Evolutionary conservation across 2,888 invertebrate genomes (phyloP), one percentile per base, ranked within the genome.

Genomic region (Plemyria rubiginata): DNA sequence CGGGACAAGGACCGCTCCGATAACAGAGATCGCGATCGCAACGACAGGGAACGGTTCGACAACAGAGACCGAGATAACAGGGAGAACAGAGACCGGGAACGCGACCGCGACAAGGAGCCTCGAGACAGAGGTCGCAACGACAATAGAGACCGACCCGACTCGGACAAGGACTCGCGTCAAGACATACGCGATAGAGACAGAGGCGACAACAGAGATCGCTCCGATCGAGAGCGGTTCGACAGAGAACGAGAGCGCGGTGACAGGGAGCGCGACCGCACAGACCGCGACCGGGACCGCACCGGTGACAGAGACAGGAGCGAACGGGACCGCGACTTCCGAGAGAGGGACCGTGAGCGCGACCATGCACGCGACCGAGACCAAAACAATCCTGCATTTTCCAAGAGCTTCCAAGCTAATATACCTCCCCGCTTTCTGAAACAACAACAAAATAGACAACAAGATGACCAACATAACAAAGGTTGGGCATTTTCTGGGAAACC

Each of bases 391-490:
- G 94, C 93, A 32, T 96, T 96, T 81, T 95, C 96, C 7, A 94
- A 96, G 75, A 95, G 95, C 70, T 97, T 96, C 87, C 96, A 97
- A 85, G 95, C 94, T 54, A 96, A 97, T 87, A 94, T 98, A 78
- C 98, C 98, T 57, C 98, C 98, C 13, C 94, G 98, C 62, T 97
- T 97, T 86, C 95, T 96, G 76, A 96, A 96, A 76, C 96, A 97
- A 76, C 96, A 96, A 75, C 94, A 94, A 69, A 94, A 89, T 69
- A 80, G 92, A 53, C 88, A 88, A 61, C 88, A 92, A 72, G 93
- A 88, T 12, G 92, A 68, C 38, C 68, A 65, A 11, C 88, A 83
- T 61, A 82, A 90, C 61, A 92, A 90, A 76, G 87, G 85, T 38
- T 92, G 92, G 92, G 86, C 92, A 15, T 92, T 90, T 72, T 65